Evolutionary conservation across 2,113 vertebrate genomes (phyloP).

Genomic region (Salminus brasiliensis): DNA sequence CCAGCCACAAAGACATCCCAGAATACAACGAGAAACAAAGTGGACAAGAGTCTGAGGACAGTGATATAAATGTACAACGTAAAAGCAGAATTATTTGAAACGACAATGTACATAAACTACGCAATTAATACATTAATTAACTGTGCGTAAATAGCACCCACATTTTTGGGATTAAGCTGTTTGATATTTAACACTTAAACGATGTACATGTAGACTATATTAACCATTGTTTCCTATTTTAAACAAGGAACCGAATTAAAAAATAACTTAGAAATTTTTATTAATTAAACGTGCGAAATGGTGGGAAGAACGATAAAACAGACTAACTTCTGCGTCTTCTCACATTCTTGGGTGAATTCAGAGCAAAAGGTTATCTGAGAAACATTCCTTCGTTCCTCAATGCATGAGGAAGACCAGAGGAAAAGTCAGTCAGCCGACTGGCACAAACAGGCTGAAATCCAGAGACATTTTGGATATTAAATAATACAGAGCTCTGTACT

Average conservation of each 20-base stretch:
- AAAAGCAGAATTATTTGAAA: neutral
- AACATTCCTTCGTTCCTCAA: constrained; percentile 67
- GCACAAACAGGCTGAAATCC: neutral
- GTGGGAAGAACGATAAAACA: neutral
- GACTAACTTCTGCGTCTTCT: constrained; percentile 45
- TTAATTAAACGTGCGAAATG: neutral
- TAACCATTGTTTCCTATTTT: no score
- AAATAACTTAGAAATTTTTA: neutral
- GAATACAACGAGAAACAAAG: neutral
- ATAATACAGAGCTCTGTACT: neutral
- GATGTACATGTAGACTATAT: no score
- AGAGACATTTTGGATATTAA: neutral
- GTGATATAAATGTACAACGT: neutral
- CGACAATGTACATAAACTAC: no score
- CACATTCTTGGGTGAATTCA: constrained; percentile 62
- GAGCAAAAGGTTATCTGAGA: constrained; percentile 78
- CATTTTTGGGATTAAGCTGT: no score
- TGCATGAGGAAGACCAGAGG: constrained; percentile 71
- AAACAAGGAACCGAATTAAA: neutral
- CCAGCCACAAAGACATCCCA: neutral
- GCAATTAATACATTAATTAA: neutral
- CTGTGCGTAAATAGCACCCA: no score
- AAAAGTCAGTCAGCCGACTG: constrained; percentile 16
- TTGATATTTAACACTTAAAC: no score
- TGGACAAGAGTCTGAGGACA: neutral